These are phyloP conservation scores for Zeugodacus cucurbitae DNA, from an alignment of 1,140 invertebrate species.

Conservation along the genomic window DNA sequence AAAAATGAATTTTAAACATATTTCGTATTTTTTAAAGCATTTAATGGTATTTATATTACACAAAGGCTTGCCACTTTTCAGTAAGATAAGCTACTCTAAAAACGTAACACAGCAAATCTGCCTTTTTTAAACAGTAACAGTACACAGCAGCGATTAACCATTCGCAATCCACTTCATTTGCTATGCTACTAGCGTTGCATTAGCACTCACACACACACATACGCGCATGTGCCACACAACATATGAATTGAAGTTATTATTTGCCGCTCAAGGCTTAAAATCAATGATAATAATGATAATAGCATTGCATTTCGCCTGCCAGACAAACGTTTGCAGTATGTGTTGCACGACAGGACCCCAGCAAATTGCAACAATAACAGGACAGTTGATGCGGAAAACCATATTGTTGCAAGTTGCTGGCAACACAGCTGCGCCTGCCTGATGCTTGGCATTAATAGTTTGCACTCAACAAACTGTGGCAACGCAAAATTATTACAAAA, in stretches of 20 bases:
- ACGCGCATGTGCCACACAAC: background rate
- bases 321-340: background rate
- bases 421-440: background rate
- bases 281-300: constrained; percentile 39
- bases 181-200: background rate
- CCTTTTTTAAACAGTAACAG: background rate
- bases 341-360: background rate
- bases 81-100: background rate
- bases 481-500: background rate
- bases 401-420: constrained; percentile 35
- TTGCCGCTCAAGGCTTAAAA: background rate
- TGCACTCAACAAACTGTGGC: background rate
- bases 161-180: background rate
- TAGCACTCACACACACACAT: background rate
- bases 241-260: background rate
- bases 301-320: background rate
- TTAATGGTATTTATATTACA: background rate
- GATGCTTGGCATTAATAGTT: constrained; percentile 40
- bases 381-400: constrained; percentile 9
- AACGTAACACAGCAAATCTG: background rate
- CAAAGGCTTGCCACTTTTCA: background rate
- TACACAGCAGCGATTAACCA: background rate
- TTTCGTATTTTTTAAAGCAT: background rate
- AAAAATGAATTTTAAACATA: background rate
- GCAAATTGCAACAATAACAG: background rate